Percentiles rank a stretch among this genome's conserved stretches.
Conservation (phyloP, 2,888 invertebrate species). For the Oeneis ivallda region DNA sequence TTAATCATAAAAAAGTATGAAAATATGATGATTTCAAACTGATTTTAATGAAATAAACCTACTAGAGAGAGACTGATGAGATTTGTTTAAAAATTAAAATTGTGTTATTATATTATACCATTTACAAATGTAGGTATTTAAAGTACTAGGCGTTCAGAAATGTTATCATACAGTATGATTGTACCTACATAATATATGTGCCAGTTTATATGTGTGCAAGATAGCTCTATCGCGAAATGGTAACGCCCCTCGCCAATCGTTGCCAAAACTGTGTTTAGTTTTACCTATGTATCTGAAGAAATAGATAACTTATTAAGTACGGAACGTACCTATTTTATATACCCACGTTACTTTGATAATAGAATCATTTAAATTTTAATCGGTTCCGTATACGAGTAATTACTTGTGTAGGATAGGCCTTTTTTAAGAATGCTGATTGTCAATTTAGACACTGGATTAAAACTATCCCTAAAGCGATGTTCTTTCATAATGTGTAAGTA, state of each 20-base stretch:
- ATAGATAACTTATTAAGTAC: background rate
- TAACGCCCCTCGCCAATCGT: constrained; percentile 69
- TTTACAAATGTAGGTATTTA: constrained; percentile 36
- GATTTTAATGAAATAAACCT: too few species aligned
- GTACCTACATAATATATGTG: constrained; percentile 13
- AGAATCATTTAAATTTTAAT: background rate
- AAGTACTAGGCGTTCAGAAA: constrained; percentile 59
- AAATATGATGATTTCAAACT: too few species aligned
- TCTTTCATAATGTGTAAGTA: too few species aligned
- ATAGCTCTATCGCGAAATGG: constrained; percentile 56
- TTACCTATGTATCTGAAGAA: constrained; percentile 11
- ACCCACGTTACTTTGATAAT: background rate
- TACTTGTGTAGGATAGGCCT: constrained; percentile 7
- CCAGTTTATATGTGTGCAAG: constrained; percentile 34
- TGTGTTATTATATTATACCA: too few species aligned
- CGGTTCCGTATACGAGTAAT: constrained; percentile 21
- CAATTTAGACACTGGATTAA: too few species aligned
- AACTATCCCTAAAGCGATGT: too few species aligned
- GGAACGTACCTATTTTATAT: too few species aligned
- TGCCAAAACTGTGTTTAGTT: constrained; percentile 67
- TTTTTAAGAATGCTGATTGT: too few species aligned
- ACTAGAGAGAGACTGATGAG: too few species aligned
- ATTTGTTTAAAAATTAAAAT: background rate
- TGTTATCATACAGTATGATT: constrained; percentile 42
- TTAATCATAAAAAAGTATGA: too few species aligned